phyloP scores from a whole-genome alignment of 2,113 vertebrate genomes.

The Sapajus apella region DNA sequence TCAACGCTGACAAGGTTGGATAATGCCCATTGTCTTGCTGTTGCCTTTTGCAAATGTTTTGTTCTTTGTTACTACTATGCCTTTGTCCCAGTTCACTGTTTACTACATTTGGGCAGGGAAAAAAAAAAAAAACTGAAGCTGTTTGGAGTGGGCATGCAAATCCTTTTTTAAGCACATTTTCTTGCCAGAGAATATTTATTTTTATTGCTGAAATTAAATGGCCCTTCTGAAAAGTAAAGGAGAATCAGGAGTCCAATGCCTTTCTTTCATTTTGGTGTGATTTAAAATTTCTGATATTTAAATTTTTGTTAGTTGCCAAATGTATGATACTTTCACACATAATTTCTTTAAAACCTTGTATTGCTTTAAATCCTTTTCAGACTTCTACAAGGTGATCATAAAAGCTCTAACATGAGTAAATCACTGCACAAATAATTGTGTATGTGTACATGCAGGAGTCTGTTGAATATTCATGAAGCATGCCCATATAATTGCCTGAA shows the following conservation, averaged over 20 bases:
- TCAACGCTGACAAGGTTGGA: conserved; percentile 86
- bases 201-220: conserved; percentile 11
- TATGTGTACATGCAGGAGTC: not conserved
- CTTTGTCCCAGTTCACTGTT: conserved; percentile 44
- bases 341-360: not conserved
- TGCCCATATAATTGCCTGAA: not conserved
- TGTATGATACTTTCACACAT: not conserved
- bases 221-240: conserved; percentile 58
- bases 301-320: conserved; percentile 33
- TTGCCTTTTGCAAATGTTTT: conserved; percentile 65
- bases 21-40: conserved; percentile 69
- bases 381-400: not conserved
- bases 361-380: conserved; percentile 41
- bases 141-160: conserved; percentile 61
- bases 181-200: conserved; percentile 26
- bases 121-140: not conserved
- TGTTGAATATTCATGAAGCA: conserved; percentile 65
- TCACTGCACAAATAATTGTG: not conserved
- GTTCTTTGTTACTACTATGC: conserved; percentile 63
- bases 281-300: conserved; percentile 45
- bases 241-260: not conserved
- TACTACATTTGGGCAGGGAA: not conserved
- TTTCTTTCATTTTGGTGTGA: conserved; percentile 42
- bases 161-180: conserved; percentile 49
- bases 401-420: not conserved